These are phyloP conservation scores for Drosophila santomea DNA, from an alignment of 1,140 invertebrate genomes.

Conservation along the genomic window DNA sequence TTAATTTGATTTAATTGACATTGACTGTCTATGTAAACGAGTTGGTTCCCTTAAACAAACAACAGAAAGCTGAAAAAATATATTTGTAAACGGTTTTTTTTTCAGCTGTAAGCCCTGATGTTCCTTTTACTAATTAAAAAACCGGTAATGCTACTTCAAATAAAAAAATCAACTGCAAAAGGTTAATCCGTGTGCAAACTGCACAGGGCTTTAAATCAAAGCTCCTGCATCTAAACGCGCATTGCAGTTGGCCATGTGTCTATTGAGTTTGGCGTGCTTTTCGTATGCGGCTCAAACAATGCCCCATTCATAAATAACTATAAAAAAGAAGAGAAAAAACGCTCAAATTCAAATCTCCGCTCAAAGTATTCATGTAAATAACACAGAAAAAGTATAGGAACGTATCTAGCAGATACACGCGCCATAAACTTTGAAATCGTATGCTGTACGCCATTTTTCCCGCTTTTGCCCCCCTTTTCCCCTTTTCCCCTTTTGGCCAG, in stretches of 20 bases:
- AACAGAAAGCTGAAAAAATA: background rate
- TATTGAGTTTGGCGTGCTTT: conserved; percentile 17
- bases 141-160: conserved; percentile 2
- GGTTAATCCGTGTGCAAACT: conserved; percentile 45
- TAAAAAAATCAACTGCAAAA: conserved; percentile 8
- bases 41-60: background rate
- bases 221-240: conserved; percentile 53
- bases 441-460: conserved; percentile 47
- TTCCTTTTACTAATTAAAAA: conserved; percentile 22
- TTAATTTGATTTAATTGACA: background rate
- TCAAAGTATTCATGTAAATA: conserved; percentile 45
- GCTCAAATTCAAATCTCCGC: conserved; percentile 31
- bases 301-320: conserved; percentile 76
- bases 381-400: conserved; percentile 13
- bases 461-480: background rate
- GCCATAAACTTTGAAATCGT: conserved; percentile 80
- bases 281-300: conserved; percentile 70
- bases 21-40: background rate
- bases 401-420: conserved; percentile 77
- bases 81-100: conserved; percentile 3
- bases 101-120: background rate
- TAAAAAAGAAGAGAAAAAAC: conserved; percentile 18
- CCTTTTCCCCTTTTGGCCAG: conserved; percentile 11
- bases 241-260: conserved; percentile 40
- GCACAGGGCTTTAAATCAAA: conserved; percentile 59